These are phyloP conservation scores for Corvus hawaiiensis DNA, from an alignment of 2,113 vertebrate genomes.

Conservation along the genomic window DNA sequence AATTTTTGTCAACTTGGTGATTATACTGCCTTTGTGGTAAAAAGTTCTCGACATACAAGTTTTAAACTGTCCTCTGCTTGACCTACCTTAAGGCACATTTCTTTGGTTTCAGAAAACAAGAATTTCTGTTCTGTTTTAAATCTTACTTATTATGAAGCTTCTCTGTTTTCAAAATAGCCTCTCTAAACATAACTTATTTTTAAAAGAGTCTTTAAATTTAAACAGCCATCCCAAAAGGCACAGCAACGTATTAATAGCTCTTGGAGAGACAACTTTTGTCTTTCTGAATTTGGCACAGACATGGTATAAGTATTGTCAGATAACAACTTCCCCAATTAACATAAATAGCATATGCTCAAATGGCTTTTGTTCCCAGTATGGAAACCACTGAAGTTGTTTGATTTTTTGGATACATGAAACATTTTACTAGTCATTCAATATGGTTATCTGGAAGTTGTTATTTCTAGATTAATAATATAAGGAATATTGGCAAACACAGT, in stretches of 20 bases:
- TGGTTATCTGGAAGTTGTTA: background rate
- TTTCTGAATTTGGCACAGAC: slow-evolving; percentile 13
- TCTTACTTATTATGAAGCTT: background rate
- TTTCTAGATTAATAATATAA: background rate
- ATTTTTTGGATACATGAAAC: background rate
- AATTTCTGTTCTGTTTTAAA: background rate
- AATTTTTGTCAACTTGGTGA: background rate
- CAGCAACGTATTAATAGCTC: background rate
- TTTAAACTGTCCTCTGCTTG: background rate
- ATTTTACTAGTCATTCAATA: background rate
- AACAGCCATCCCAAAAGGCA: background rate
- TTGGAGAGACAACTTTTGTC: background rate
- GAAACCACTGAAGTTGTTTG: background rate
- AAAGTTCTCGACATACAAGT: background rate
- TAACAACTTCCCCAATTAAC: background rate
- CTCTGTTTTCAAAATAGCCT: background rate
- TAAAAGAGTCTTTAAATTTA: background rate
- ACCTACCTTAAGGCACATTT: background rate
- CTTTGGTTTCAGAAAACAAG: background rate
- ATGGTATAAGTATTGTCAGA: background rate
- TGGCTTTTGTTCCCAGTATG: background rate
- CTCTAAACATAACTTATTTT: background rate
- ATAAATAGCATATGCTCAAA: slow-evolving; percentile 22
- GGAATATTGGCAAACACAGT: background rate
- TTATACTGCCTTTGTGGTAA: background rate